Evolutionary conservation across 2,888 invertebrate genomes (phyloP).

Genomic region (Euzetes globulus): DNA sequence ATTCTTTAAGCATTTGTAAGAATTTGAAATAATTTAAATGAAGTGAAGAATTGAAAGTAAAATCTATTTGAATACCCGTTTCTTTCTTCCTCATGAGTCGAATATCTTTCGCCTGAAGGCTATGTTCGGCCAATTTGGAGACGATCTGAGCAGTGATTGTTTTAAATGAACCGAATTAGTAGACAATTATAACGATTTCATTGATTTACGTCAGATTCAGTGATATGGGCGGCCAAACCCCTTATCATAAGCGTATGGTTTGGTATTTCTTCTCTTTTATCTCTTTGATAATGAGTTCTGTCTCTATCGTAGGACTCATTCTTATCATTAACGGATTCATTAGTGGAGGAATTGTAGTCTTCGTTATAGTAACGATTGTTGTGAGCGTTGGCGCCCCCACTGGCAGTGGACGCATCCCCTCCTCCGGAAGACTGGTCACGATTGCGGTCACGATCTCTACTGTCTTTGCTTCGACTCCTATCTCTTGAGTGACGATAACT

Average conservation of each 20-base stretch:
- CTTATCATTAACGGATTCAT: slow-evolving; percentile 2
- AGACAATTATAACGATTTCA: not conserved
- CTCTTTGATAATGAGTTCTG: slow-evolving; percentile 33
- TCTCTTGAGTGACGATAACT: slow-evolving; percentile 39
- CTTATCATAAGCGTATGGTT: slow-evolving; percentile 67
- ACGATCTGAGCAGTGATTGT: slow-evolving; percentile 57
- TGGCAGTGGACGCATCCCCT: no score
- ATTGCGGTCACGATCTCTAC: slow-evolving; percentile 40
- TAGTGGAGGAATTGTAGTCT: slow-evolving; percentile 35
- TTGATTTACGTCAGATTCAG: slow-evolving; percentile 62
- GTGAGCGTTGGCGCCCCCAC: not conserved
- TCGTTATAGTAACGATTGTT: slow-evolving; percentile 28
- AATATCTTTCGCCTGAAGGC: slow-evolving; percentile 68
- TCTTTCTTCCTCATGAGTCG: slow-evolving; percentile 71
- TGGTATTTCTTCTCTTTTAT: slow-evolving; percentile 47
- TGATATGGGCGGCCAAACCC: slow-evolving; percentile 64
- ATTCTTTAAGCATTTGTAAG: no score
- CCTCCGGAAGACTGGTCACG: slow-evolving; percentile 30
- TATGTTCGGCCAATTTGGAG: slow-evolving; percentile 65
- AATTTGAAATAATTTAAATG: no score
- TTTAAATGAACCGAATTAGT: slow-evolving; percentile 13
- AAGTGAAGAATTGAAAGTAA: not conserved
- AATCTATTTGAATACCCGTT: slow-evolving; percentile 58
- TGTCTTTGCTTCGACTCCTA: slow-evolving; percentile 38
- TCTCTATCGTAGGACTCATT: slow-evolving; percentile 37